phyloP scores from a whole-genome alignment of 2,113 vertebrate genomes.

The Fulica atra region DNA sequence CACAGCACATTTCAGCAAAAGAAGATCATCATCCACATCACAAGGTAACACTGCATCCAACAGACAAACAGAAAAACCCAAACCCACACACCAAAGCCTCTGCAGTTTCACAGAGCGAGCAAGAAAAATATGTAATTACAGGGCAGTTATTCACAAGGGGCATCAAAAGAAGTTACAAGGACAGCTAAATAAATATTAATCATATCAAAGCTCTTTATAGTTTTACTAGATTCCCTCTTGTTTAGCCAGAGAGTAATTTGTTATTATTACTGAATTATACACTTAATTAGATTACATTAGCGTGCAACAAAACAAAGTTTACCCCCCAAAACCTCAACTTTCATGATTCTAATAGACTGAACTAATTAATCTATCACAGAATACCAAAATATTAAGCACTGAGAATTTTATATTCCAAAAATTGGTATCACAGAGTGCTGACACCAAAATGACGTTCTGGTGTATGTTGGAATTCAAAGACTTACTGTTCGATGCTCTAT shows the following conservation, averaged over 20 bases:
- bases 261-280: background rate
- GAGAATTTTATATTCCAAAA: background rate
- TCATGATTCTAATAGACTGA: background rate
- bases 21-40: background rate
- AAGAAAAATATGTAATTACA: background rate
- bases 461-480: background rate
- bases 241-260: background rate
- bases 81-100: too few species aligned
- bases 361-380: background rate
- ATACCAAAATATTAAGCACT: background rate
- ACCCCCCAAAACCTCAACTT: background rate
- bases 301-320: background rate
- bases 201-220: background rate
- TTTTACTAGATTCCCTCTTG: background rate
- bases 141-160: background rate
- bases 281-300: background rate
- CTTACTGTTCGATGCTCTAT: background rate
- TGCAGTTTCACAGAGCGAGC: background rate
- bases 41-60: background rate
- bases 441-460: background rate
- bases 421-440: background rate
- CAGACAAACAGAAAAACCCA: background rate
- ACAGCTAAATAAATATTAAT: background rate
- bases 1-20: background rate
- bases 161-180: background rate